Evolutionary conservation across 2,797 vertebrate species (phyloP).

Genomic region (Arrhamphus sclerolepis): DNA sequence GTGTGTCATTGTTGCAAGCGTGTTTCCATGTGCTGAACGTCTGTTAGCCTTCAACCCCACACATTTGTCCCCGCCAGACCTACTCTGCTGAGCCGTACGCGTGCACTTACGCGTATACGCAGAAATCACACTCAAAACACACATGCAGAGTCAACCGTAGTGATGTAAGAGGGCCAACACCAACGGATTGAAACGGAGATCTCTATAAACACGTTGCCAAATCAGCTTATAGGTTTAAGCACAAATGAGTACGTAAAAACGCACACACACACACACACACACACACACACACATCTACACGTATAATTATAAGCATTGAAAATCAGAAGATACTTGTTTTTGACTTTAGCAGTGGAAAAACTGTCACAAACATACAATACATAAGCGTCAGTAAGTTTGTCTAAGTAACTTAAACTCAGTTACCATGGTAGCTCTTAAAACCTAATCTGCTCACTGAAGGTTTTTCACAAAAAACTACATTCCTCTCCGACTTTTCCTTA

Average conservation of each 20-base stretch:
- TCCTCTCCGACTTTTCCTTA: too few species aligned
- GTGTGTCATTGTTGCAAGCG: constrained; percentile 62
- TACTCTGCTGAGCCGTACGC: constrained; percentile 7
- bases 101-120: background rate
- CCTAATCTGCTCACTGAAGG: background rate
- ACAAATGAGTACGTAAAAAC: background rate
- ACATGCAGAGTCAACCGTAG: constrained; percentile 29
- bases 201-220: constrained; percentile 73
- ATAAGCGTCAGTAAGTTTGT: constrained; percentile 3
- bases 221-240: constrained; percentile 77
- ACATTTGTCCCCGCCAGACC: background rate
- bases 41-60: constrained; percentile 39
- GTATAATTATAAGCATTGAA: constrained; percentile 1
- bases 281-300: constrained; percentile 3
- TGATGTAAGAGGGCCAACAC: constrained; percentile 77
- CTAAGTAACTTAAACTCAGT: background rate
- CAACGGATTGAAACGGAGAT: constrained; percentile 72
- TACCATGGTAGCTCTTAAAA: background rate
- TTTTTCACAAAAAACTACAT: background rate
- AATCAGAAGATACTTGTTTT: background rate
- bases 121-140: constrained; percentile 19
- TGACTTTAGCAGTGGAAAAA: constrained; percentile 7
- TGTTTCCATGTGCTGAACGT: constrained; percentile 58
- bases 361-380: constrained; percentile 7
- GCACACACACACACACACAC: constrained; percentile 41